phyloP scores from a whole-genome alignment of 2,113 vertebrate species.

The Notarius quadriscutis region DNA sequence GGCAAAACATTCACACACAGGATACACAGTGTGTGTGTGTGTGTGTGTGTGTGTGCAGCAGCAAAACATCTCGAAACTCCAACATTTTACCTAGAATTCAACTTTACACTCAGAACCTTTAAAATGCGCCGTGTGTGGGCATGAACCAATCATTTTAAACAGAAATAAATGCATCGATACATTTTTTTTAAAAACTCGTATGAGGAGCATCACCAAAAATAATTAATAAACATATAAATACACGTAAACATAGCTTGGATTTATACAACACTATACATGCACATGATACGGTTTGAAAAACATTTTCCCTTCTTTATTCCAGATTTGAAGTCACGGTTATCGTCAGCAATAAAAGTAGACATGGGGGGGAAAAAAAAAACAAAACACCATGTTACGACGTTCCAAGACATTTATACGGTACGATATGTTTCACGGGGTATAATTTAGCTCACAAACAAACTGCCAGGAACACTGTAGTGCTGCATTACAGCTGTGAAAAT shows the following conservation, averaged over 20 bases:
- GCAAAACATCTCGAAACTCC: too few relatives aligned
- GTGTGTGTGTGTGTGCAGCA: too few relatives aligned
- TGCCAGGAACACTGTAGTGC: too few relatives aligned
- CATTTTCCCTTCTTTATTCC: background rate
- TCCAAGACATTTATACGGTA: background rate
- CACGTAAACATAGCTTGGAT: background rate
- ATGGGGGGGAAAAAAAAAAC: too few relatives aligned
- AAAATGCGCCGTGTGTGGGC: background rate
- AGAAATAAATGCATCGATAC: background rate
- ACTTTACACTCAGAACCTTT: too few relatives aligned
- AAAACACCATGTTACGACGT: background rate
- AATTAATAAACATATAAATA: background rate
- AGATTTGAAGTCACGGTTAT: background rate
- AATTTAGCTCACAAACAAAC: background rate
- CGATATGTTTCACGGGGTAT: background rate
- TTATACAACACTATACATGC: background rate
- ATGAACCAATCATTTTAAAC: background rate
- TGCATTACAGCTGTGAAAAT: too few relatives aligned
- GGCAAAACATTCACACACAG: too few relatives aligned
- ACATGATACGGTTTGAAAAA: too few relatives aligned
- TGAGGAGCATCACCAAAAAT: background rate
- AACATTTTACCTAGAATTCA: too few relatives aligned
- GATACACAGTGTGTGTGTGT: too few relatives aligned
- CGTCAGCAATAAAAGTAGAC: background rate
- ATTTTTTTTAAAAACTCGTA: background rate